Evolutionary conservation across 2,888 invertebrate species (phyloP), one percentile per base, ranked within the genome.

Genomic region (Apodemia zela): DNA sequence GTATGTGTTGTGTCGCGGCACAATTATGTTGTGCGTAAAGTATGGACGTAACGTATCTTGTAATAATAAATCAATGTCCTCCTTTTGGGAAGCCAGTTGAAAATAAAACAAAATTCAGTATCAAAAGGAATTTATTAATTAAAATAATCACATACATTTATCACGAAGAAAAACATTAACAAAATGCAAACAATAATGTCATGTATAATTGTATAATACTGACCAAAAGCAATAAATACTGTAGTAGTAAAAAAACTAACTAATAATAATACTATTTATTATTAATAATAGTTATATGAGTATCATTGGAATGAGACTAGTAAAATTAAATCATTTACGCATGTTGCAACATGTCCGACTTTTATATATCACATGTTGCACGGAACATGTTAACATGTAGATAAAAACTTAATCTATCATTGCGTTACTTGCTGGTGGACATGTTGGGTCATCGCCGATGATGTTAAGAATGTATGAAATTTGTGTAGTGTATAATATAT

Each of bases 261-360:
- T 49, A 61, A 61, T 61, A 47, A 45, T 60, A 60, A 47, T 60
- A 60, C 29, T 29, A 29, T 29, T 0, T 18, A 8, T 17, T 49
- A 18, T 10, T 49, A 49, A 17, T 49, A 47, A 47, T 17, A 35
- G 18, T 17, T 5, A 17, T 49, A 18, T 10, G 11, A 49, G 18
- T 49, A 49, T 49, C 60, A 59, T 25, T 61, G 61, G 61, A 61
- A 61, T 61, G 61, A 49, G 61, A 61, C 61, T 61, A 61, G 61
- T 49, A n/a, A 11, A 15, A 60, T 18, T 21, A 21, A 18, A 17
- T 7, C 29, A 33, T 8, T 29, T 33, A 59, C 17, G 5, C 29
- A 2, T 8, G 15, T 21, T 8, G 33, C 15, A 13, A n/a, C n/a
- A 59, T 17, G 35, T 45, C 5, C 8, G 15, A 42, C 15, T 38